phyloP scores from a whole-genome alignment of 2,888 invertebrate genomes.

The Lamproptera curius region DNA sequence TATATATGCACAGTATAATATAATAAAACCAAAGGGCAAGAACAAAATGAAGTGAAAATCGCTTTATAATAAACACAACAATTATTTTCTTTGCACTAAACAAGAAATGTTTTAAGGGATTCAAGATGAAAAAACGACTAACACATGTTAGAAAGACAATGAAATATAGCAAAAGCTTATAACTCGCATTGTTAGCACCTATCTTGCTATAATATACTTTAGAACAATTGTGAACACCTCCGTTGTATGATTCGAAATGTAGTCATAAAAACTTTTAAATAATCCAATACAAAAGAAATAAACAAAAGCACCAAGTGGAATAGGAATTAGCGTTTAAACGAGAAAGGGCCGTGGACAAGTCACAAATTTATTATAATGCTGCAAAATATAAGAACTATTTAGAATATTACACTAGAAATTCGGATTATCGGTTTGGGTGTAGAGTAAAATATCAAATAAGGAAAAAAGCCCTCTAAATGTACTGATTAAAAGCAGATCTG shows the following conservation, averaged over 20 bases:
- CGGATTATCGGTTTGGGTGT: too few relatives aligned
- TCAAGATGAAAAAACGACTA: too few relatives aligned
- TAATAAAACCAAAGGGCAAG: not conserved
- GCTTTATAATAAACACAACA: too few relatives aligned
- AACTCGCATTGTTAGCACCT: slow-evolving; percentile 53
- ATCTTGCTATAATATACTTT: slow-evolving; percentile 54
- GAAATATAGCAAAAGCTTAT: slow-evolving; percentile 38
- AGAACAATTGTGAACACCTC: slow-evolving; percentile 70
- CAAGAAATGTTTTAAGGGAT: not conserved
- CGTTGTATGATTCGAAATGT: slow-evolving; percentile 38
- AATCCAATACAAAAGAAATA: slow-evolving; percentile 22
- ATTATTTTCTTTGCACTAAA: too few relatives aligned
- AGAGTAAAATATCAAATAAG: too few relatives aligned
- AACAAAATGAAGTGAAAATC: not conserved
- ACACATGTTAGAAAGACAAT: not conserved
- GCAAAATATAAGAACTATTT: too few relatives aligned
- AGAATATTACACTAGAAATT: too few relatives aligned
- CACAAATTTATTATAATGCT: slow-evolving; percentile 1
- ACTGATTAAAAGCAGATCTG: too few relatives aligned
- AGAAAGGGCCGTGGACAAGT: slow-evolving; percentile 9
- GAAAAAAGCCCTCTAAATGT: too few relatives aligned
- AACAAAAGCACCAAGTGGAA: slow-evolving; percentile 27
- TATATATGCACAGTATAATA: not conserved
- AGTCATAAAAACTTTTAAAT: slow-evolving; percentile 21
- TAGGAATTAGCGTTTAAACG: slow-evolving; percentile 14